Evolutionary conservation across 2,797 vertebrate species (phyloP), one percentile per base, ranked within the genome.

Genomic region (Capromys pilorides): DNA sequence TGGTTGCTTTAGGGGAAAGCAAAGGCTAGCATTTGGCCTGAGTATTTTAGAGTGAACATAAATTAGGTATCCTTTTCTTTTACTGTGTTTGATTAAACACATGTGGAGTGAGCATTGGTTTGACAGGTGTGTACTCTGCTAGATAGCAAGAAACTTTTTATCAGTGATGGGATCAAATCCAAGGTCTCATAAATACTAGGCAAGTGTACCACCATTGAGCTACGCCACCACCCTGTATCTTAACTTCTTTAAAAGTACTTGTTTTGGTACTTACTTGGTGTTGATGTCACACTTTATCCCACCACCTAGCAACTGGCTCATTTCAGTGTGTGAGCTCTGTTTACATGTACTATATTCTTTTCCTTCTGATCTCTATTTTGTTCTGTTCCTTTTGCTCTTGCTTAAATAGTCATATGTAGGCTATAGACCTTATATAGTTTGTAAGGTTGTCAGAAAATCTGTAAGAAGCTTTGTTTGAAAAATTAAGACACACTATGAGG

Each of bases 361-460:
- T 12, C 11, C 12, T 75, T 77, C 82, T 59, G 19, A 51, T 90
- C 45, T 57, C 18, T 78, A 26, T 77, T 95, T 92, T 88, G 61
- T 49, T 82, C 57, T 88, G 13, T 57, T 26, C 49, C 28, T 93
- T 80, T 67, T 93, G 14, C 77, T 71, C 33, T 10, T 75, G 62
- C 62, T 94, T 85, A 75, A 92, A 80, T 82, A 86, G 51, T 96
- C 92, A 92, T 54, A 64, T 91, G 89, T 78, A 86, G 77, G 88
- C 62, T 45, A 6, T 75, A 82, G 87, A 64, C 84, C n/a, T 91
- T 81, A 66, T 91, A 69, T 21, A 88, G n/a, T 91, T 85, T 78
- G 9, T 71, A 92, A 54, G 61, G 13, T 79, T 81, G 6, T 93
- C 93, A 86, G 66, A 94, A 95, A 87, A 95, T 85, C 57, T 94